phyloP scores from a whole-genome alignment of 2,888 invertebrate species.

The Troides helena region DNA sequence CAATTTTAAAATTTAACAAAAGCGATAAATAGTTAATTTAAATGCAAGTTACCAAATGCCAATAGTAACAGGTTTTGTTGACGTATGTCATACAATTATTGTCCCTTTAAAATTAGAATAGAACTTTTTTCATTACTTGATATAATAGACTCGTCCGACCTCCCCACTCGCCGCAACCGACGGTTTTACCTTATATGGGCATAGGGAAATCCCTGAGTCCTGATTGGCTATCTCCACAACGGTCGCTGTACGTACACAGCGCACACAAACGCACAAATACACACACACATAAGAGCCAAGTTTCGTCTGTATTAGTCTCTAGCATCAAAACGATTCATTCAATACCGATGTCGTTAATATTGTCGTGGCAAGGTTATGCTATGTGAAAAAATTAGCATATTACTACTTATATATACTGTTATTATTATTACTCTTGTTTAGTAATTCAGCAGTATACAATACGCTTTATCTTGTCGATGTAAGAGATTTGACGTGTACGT shows the following conservation, averaged over 20 bases:
- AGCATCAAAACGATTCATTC: constrained; percentile 60
- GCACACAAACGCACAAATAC: constrained; percentile 44
- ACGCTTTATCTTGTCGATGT: constrained; percentile 29
- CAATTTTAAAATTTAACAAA: constrained; percentile 47
- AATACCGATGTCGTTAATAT: constrained; percentile 37
- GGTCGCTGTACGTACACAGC: constrained; percentile 68
- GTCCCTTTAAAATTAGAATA: constrained; percentile 24
- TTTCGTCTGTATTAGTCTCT: constrained; percentile 45
- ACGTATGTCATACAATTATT: constrained; percentile 34
- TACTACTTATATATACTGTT: constrained; percentile 3
- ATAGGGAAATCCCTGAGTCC: constrained; percentile 82
- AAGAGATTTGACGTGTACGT: constrained; percentile 28
- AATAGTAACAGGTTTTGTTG: constrained; percentile 41
- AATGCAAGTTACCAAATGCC: constrained; percentile 51
- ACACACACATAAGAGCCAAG: constrained; percentile 32
- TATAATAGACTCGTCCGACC: constrained; percentile 74
- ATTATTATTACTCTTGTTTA: background rate
- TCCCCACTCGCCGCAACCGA: constrained; percentile 75
- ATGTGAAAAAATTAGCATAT: constrained; percentile 9
- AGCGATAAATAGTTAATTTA: constrained; percentile 45
- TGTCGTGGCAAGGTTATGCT: constrained; percentile 5
- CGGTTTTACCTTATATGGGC: constrained; percentile 91
- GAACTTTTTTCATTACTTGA: constrained; percentile 24
- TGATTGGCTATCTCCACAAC: constrained; percentile 83
- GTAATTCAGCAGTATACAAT: constrained; percentile 3